Percentiles rank a stretch among this genome's conserved stretches.
phyloP scores from a whole-genome alignment of 2,797 vertebrate species.

The Periophthalmus magnuspinnatus region DNA sequence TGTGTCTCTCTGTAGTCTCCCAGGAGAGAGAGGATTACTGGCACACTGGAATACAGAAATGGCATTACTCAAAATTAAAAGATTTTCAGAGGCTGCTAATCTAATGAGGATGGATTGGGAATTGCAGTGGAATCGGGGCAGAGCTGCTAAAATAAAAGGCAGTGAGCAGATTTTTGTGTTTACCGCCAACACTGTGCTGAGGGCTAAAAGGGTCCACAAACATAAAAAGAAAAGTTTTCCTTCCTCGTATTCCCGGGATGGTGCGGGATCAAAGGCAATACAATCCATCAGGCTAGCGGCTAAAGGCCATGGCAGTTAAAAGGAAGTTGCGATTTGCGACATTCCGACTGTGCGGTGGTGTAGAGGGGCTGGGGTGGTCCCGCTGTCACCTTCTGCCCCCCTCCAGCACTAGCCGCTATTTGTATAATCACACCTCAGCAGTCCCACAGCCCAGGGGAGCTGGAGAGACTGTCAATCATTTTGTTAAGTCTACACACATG shows the following conservation, averaged over 20 bases:
- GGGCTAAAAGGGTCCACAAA: slow-evolving; percentile 39
- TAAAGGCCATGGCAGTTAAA: slow-evolving; percentile 27
- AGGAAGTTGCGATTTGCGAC: slow-evolving; percentile 37
- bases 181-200: slow-evolving; percentile 58
- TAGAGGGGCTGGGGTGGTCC: slow-evolving; percentile 17
- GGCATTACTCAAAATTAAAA: slow-evolving; percentile 78
- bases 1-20: slow-evolving; percentile 48
- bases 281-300: slow-evolving; percentile 13
- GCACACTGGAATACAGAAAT: slow-evolving; percentile 72
- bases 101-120: slow-evolving; percentile 66
- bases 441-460: slow-evolving; percentile 29
- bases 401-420: slow-evolving; percentile 27
- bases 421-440: slow-evolving; percentile 43
- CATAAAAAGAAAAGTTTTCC: slow-evolving; percentile 26
- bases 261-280: slow-evolving; percentile 31
- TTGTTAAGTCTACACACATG: slow-evolving; percentile 7
- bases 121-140: slow-evolving; percentile 22
- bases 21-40: slow-evolving; percentile 73
- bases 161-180: slow-evolving; percentile 58
- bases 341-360: slow-evolving; percentile 27
- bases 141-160: slow-evolving; percentile 53
- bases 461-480: slow-evolving; percentile 46
- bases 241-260: slow-evolving; percentile 36
- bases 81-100: slow-evolving; percentile 77
- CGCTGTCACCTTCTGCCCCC: slow-evolving; percentile 6